phyloP scores from a whole-genome alignment of 2,113 vertebrate species.

The Hirundichthys speculiger region DNA sequence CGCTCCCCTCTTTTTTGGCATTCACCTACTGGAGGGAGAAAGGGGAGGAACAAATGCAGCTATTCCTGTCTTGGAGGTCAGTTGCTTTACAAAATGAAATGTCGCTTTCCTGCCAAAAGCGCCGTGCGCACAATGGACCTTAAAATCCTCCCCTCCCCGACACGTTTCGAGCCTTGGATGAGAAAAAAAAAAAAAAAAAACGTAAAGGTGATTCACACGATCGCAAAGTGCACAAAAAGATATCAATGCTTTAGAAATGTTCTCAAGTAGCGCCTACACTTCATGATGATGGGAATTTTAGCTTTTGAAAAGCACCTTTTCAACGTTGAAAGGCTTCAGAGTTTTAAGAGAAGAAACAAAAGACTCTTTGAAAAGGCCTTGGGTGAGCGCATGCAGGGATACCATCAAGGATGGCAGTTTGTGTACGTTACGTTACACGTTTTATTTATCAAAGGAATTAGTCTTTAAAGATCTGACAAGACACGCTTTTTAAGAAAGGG shows the following conservation, averaged over 20 bases:
- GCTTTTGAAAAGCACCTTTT: background rate
- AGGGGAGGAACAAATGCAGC: slow-evolving; percentile 29
- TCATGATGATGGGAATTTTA: slow-evolving; percentile 1
- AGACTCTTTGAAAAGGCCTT: slow-evolving; percentile 24
- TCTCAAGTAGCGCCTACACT: slow-evolving; percentile 3
- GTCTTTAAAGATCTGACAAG: background rate
- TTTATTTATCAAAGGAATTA: background rate
- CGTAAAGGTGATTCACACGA: background rate
- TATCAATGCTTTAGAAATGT: background rate
- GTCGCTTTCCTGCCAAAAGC: slow-evolving; percentile 11
- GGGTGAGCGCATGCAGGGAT: background rate
- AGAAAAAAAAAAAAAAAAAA: background rate
- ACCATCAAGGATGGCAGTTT: background rate
- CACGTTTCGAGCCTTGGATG: background rate
- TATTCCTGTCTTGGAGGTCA: slow-evolving; percentile 26
- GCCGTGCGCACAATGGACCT: background rate
- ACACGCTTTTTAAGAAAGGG: too few relatives aligned
- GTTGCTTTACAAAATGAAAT: slow-evolving; percentile 3
- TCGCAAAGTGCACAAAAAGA: too few relatives aligned
- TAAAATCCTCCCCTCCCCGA: slow-evolving; percentile 1
- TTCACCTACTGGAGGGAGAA: slow-evolving; percentile 56
- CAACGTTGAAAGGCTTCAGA: background rate
- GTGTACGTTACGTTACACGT: background rate
- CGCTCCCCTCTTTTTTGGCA: slow-evolving; percentile 65
- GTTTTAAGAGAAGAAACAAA: slow-evolving; percentile 12